A percentile compares a stretch with the other conserved stretches of the same genome.
phyloP scores from a whole-genome alignment of 2,797 vertebrate species.

The Gobio occitaniae region DNA sequence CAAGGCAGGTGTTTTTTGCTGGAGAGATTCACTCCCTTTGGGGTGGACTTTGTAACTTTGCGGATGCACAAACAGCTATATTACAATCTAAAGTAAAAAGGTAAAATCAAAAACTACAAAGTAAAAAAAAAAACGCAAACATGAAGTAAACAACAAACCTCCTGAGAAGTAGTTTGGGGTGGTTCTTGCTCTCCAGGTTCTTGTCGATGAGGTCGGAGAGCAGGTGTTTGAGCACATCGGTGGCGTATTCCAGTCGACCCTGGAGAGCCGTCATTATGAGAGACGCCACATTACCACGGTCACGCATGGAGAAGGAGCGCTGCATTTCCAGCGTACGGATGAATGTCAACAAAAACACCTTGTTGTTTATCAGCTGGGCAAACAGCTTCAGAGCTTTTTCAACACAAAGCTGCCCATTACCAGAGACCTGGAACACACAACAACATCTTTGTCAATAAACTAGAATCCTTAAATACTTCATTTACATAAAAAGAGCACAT shows the following conservation, averaged over 20 bases:
- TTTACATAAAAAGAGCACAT: background rate
- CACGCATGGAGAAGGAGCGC: conserved; percentile 97
- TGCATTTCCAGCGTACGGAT: conserved; percentile 95
- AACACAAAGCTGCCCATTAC: conserved; percentile 93
- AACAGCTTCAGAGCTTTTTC: conserved; percentile 98
- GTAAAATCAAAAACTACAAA: background rate
- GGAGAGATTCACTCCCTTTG: background rate
- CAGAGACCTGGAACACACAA: conserved; percentile 85
- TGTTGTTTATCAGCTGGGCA: conserved; percentile 98
- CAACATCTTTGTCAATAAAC: background rate
- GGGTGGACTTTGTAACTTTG: no score
- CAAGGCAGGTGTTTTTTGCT: background rate
- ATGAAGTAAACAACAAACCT: conserved; percentile 77
- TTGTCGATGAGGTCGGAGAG: conserved; percentile 97
- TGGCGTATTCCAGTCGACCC: conserved; percentile 93
- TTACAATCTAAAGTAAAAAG: background rate
- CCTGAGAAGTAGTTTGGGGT: conserved; percentile 94
- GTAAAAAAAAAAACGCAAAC: background rate
- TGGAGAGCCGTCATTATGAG: conserved; percentile 98
- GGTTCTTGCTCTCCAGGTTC: conserved; percentile 99
- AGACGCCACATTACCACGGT: conserved; percentile 96
- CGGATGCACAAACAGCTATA: background rate
- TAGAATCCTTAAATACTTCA: background rate
- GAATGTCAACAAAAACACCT: conserved; percentile 96
- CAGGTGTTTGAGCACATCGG: conserved; percentile 95